These are phyloP conservation scores for Bombyx huttoni DNA, from an alignment of 2,888 invertebrate genomes.

Conservation along the genomic window DNA sequence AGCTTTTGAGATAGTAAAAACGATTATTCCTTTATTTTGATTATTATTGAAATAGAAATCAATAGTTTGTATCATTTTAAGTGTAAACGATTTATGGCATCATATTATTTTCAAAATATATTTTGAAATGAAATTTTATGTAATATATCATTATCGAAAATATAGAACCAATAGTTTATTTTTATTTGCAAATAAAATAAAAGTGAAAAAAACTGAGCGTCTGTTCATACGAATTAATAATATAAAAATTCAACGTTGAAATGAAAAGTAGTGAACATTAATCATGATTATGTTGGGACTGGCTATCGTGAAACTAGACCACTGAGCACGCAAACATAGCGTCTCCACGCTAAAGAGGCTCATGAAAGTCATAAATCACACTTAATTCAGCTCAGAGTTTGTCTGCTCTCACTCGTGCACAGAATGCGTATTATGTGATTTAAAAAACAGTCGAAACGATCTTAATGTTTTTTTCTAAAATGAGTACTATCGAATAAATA, in stretches of 20 bases:
- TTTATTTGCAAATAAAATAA: too few relatives aligned
- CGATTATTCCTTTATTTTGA: conserved; percentile 13
- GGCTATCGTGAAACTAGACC: conserved; percentile 15
- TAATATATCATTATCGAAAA: too few relatives aligned
- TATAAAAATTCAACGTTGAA: conserved; percentile 3
- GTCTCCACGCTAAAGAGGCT: conserved; percentile 34
- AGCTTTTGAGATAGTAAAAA: conserved; percentile 19
- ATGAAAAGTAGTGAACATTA: conserved; percentile 10
- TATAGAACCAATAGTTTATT: too few relatives aligned
- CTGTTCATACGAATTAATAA: not conserved
- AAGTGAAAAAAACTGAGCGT: too few relatives aligned
- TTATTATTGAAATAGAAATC: too few relatives aligned
- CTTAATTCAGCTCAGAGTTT: conserved; percentile 40
- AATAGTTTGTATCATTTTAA: too few relatives aligned
- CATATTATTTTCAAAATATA: too few relatives aligned
- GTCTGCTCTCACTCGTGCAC: conserved; percentile 1
- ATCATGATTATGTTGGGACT: conserved; percentile 10
- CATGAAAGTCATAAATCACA: conserved; percentile 61
- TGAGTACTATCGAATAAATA: not conserved
- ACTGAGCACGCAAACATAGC: conserved; percentile 38
- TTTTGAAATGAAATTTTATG: too few relatives aligned
- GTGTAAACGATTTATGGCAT: too few relatives aligned
- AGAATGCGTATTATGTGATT: conserved; percentile 1
- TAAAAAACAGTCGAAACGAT: not conserved
- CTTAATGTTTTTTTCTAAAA: not conserved